Conservation (phyloP, 2,888 invertebrate genomes). For the Epiblema foenella region DNA sequence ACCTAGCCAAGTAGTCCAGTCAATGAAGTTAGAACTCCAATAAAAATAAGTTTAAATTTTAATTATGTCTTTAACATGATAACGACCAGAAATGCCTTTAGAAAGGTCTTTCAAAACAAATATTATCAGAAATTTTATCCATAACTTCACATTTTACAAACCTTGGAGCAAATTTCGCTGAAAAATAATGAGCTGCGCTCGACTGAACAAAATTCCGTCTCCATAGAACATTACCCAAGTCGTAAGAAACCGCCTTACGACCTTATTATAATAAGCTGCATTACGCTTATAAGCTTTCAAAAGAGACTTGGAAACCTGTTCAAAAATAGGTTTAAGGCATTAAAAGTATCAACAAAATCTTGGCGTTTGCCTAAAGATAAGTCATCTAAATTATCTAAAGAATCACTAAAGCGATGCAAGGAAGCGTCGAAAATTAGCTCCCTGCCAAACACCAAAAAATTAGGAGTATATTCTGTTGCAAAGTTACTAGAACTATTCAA, state of each 20-base stretch:
- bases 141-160: conserved; percentile 29
- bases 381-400: conserved; percentile 5
- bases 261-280: conserved; percentile 25
- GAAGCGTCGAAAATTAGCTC: conserved; percentile 24
- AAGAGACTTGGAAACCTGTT: background rate
- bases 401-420: conserved; percentile 9
- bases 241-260: conserved; percentile 11
- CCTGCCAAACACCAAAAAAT: conserved; percentile 34
- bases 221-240: conserved; percentile 30
- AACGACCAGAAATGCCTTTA: conserved; percentile 22
- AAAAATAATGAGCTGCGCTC: conserved; percentile 21
- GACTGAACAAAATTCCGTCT: conserved; percentile 30
- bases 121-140: conserved; percentile 22
- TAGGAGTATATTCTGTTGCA: conserved; percentile 24
- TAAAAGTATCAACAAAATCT: background rate
- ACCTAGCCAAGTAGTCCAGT: background rate
- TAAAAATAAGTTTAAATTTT: conserved; percentile 11
- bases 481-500: conserved; percentile 26
- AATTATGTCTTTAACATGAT: conserved; percentile 28
- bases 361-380: conserved; percentile 8
- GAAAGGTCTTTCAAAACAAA: conserved; percentile 29
- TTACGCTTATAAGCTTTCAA: conserved; percentile 20
- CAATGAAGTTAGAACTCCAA: background rate
- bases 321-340: conserved; percentile 4
- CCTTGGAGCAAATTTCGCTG: conserved; percentile 29